phyloP scores from a whole-genome alignment of 2,888 invertebrate species.

The Tenthredo distinguenda region DNA sequence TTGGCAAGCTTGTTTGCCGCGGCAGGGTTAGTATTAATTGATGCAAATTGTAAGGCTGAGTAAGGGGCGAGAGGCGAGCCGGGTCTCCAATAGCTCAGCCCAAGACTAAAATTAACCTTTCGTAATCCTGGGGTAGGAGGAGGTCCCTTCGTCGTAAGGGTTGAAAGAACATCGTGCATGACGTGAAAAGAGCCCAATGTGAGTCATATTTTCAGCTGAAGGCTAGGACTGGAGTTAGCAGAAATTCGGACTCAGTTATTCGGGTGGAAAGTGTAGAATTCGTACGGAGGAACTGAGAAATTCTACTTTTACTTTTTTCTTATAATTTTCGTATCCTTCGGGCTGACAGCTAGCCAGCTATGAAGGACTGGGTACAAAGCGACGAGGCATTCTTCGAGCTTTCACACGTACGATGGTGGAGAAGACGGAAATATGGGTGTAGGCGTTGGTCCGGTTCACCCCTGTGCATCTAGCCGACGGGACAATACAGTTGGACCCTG shows the following conservation, averaged over 20 bases:
- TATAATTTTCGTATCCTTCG: not conserved
- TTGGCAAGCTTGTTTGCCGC: conserved; percentile 52
- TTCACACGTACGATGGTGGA: conserved; percentile 66
- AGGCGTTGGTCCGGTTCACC: not conserved
- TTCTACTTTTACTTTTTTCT: not conserved
- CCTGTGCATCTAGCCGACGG: conserved; percentile 58
- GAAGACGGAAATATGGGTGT: conserved; percentile 46
- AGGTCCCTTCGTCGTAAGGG: not conserved
- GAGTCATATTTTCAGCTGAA: not conserved
- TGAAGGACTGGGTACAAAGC: conserved; percentile 68
- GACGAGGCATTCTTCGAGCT: conserved; percentile 68
- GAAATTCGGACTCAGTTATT: not conserved
- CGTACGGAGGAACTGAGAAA: not conserved
- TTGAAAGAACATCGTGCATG: not conserved
- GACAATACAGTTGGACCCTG: conserved; percentile 27
- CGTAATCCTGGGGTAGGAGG: not conserved
- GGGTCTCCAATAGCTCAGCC: conserved; percentile 34
- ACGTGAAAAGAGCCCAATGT: not conserved
- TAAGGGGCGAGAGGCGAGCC: conserved; percentile 1
- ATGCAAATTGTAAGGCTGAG: conserved; percentile 53
- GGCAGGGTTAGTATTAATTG: conserved; percentile 53
- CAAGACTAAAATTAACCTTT: conserved; percentile 33
- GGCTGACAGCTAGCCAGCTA: conserved; percentile 62
- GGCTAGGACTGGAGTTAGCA: not conserved
- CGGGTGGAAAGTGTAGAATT: not conserved